phyloP scores from a whole-genome alignment of 2,888 invertebrate genomes.

The Agonopterix subpropinquella region DNA sequence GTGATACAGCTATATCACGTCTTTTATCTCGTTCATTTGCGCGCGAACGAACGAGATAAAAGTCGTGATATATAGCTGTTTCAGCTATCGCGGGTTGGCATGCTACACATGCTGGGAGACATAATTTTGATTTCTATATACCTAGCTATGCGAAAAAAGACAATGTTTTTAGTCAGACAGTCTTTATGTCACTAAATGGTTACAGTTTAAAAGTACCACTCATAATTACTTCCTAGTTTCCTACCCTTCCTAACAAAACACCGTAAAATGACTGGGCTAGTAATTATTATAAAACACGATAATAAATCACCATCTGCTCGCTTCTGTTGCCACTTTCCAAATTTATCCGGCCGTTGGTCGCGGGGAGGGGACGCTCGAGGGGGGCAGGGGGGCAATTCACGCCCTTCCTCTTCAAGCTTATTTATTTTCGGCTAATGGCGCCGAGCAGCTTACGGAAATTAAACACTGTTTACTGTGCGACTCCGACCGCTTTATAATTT shows the following conservation, averaged over 20 bases:
- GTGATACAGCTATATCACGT: too few relatives aligned
- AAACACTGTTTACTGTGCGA: constrained; percentile 49
- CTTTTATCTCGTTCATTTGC: too few relatives aligned
- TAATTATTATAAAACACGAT: constrained; percentile 70
- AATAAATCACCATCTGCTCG: constrained; percentile 70
- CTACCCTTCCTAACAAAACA: not conserved
- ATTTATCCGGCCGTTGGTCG: constrained; percentile 25
- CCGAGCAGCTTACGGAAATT: constrained; percentile 58
- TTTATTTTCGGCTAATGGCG: constrained; percentile 63
- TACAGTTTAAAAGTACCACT: too few relatives aligned
- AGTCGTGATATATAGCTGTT: too few relatives aligned
- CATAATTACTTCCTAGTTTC: not conserved
- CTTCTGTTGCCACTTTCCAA: constrained; percentile 59
- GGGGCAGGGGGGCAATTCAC: constrained; percentile 37
- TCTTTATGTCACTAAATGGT: too few relatives aligned
- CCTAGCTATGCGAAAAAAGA: too few relatives aligned
- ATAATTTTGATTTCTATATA: too few relatives aligned
- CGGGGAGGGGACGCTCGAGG: constrained; percentile 11
- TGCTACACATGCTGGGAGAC: too few relatives aligned
- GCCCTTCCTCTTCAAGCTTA: constrained; percentile 49
- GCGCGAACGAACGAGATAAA: too few relatives aligned
- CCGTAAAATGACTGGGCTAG: constrained; percentile 16
- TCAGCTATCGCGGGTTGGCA: too few relatives aligned
- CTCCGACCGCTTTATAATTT: constrained; percentile 40
- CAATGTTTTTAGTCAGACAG: too few relatives aligned